Conservation (phyloP, 1,140 invertebrate genomes). For the Magallana gigas region DNA sequence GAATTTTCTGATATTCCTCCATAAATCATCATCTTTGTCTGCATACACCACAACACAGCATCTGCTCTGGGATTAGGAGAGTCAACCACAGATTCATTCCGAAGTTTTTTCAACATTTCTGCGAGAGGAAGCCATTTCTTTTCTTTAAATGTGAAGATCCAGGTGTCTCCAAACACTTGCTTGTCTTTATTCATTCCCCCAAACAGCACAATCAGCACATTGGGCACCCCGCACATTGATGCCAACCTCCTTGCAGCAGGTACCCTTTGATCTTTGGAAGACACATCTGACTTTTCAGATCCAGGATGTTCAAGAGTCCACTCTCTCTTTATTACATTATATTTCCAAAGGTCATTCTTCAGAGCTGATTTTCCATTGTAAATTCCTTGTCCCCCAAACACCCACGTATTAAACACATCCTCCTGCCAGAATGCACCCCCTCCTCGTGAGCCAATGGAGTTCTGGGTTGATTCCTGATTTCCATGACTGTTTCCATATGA, state of each 20-base stretch:
- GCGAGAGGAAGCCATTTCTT: slow-evolving; percentile 54
- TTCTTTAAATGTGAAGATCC: slow-evolving; percentile 56
- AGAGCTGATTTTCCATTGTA: slow-evolving; percentile 44
- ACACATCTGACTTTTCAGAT: not conserved
- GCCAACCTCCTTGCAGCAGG: slow-evolving; percentile 59
- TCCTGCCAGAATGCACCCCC: slow-evolving; percentile 43
- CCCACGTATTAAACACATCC: slow-evolving; percentile 49
- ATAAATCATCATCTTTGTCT: slow-evolving; percentile 61
- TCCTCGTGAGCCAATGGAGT: slow-evolving; percentile 31
- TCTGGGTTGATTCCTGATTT: slow-evolving; percentile 28
- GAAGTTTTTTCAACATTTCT: slow-evolving; percentile 10
- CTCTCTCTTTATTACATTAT: slow-evolving; percentile 25
- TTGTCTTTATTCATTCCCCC: slow-evolving; percentile 60
- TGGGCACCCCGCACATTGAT: slow-evolving; percentile 57
- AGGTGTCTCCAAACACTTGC: slow-evolving; percentile 61
- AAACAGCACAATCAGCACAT: slow-evolving; percentile 60
- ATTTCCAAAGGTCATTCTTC: slow-evolving; percentile 67
- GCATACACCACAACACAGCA: slow-evolving; percentile 62
- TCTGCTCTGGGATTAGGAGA: slow-evolving; percentile 54
- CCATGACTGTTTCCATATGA: slow-evolving; percentile 18
- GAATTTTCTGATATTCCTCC: slow-evolving; percentile 48
- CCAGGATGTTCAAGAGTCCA: slow-evolving; percentile 60
- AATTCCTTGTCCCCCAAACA: slow-evolving; percentile 63
- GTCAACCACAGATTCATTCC: not conserved
- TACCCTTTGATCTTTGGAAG: slow-evolving; percentile 9